Percentiles rank a stretch among this genome's conserved stretches.
These are phyloP conservation scores for Manis pentadactyla DNA, from an alignment of 2,797 vertebrate genomes.

Conservation along the genomic window DNA sequence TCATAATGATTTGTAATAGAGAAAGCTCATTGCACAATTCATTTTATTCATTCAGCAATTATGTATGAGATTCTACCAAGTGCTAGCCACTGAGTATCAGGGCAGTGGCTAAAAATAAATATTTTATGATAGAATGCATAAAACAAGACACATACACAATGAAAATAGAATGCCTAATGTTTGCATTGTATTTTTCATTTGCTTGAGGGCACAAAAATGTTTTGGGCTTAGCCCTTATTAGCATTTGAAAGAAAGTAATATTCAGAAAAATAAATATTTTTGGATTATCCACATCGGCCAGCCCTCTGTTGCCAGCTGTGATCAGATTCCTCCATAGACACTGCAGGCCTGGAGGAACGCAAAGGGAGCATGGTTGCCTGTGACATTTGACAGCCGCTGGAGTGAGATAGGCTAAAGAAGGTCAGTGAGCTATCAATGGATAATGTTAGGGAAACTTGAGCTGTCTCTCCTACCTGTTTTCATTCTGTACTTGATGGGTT, in stretches of 20 bases:
- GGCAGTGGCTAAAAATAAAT: slow-evolving; percentile 56
- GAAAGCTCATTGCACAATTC: slow-evolving; percentile 5
- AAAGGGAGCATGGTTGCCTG: background rate
- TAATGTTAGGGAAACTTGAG: background rate
- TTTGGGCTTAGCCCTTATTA: slow-evolving; percentile 53
- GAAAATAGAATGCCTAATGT: slow-evolving; percentile 29
- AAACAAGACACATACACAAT: background rate
- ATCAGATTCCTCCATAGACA: background rate
- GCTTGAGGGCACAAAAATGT: slow-evolving; percentile 23
- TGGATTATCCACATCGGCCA: background rate
- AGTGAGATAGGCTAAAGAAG: background rate
- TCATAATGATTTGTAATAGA: slow-evolving; percentile 28
- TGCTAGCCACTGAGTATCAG: background rate
- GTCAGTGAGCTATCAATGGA: background rate
- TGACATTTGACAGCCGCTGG: background rate
- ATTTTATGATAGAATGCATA: slow-evolving; percentile 37
- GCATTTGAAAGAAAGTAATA: slow-evolving; percentile 67
- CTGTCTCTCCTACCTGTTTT: background rate
- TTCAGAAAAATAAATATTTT: slow-evolving; percentile 44
- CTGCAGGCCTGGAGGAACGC: background rate
- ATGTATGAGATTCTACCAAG: background rate
- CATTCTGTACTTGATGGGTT: background rate
- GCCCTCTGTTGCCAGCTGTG: background rate
- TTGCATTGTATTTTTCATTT: slow-evolving; percentile 22
- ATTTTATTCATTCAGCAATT: slow-evolving; percentile 32